Evolutionary conservation across 2,113 vertebrate species (phyloP).

Genomic region (Sarotherodon lohbergeri): DNA sequence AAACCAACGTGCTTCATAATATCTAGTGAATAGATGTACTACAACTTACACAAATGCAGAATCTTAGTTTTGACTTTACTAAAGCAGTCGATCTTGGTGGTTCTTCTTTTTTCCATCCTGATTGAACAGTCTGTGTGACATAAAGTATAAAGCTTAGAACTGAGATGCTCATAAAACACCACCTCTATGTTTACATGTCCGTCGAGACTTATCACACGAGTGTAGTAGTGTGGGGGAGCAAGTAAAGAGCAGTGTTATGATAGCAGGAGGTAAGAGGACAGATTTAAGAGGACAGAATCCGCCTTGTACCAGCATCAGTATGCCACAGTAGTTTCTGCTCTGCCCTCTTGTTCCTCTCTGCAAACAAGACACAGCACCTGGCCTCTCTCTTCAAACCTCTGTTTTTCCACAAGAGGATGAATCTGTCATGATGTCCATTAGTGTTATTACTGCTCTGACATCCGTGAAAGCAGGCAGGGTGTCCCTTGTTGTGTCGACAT

Average conservation of each 20-base stretch:
- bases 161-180: neutral
- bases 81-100: rapidly evolving
- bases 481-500: conserved; percentile 43
- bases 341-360: neutral
- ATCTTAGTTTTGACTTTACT: neutral
- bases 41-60: neutral
- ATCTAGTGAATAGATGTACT: neutral
- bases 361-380: conserved; percentile 33
- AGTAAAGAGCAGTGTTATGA: neutral
- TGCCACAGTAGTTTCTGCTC: neutral
- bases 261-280: neutral
- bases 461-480: conserved; percentile 44
- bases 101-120: neutral
- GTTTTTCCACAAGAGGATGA: conserved; percentile 20
- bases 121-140: neutral
- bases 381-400: conserved; percentile 13
- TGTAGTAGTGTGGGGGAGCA: neutral
- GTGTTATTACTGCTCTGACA: conserved; percentile 46
- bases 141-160: neutral
- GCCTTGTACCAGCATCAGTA: conserved; percentile 11
- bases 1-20: neutral
- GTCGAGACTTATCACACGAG: neutral
- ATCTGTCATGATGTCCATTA: conserved; percentile 57
- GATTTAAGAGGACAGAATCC: neutral
- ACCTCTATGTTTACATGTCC: neutral